Conservation (phyloP, 2,888 invertebrate genomes). For the Adelphocoris suturalis region DNA sequence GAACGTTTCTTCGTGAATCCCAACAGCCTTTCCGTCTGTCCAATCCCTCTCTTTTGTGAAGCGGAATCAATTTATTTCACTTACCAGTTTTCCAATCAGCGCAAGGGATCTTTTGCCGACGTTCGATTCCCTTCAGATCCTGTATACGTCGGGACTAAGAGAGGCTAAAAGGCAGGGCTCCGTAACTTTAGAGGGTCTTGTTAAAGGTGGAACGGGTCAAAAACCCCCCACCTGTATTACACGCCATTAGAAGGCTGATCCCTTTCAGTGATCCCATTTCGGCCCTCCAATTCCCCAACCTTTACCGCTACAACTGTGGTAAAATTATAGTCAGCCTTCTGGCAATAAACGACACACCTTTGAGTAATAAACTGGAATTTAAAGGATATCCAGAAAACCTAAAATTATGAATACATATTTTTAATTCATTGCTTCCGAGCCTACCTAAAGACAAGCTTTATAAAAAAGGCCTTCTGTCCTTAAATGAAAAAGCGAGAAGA, state of each 20-base stretch:
- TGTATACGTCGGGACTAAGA: not conserved
- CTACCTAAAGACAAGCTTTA: too few species aligned
- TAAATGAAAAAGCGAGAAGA: too few species aligned
- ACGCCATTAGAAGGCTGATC: constrained; percentile 22
- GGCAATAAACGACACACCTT: too few species aligned
- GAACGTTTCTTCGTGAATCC: not conserved
- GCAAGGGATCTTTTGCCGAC: not conserved
- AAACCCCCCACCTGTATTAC: not conserved
- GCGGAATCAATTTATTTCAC: constrained; percentile 32
- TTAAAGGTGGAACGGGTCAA: constrained; percentile 3
- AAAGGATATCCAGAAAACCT: too few species aligned
- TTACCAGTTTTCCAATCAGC: constrained; percentile 43
- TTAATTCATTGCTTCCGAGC: too few species aligned
- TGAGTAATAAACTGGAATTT: too few species aligned
- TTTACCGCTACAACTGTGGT: not conserved
- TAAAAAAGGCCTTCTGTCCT: too few species aligned
- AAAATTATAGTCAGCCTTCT: not conserved
- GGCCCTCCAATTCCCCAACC: not conserved
- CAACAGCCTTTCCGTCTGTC: not conserved
- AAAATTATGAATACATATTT: too few species aligned
- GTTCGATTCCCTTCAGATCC: not conserved
- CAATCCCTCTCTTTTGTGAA: not conserved
- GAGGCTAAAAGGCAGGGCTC: not conserved
- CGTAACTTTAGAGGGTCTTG: not conserved
- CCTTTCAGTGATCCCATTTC: not conserved